phyloP scores from a whole-genome alignment of 2,797 vertebrate genomes.

The Spheniscus humboldti region DNA sequence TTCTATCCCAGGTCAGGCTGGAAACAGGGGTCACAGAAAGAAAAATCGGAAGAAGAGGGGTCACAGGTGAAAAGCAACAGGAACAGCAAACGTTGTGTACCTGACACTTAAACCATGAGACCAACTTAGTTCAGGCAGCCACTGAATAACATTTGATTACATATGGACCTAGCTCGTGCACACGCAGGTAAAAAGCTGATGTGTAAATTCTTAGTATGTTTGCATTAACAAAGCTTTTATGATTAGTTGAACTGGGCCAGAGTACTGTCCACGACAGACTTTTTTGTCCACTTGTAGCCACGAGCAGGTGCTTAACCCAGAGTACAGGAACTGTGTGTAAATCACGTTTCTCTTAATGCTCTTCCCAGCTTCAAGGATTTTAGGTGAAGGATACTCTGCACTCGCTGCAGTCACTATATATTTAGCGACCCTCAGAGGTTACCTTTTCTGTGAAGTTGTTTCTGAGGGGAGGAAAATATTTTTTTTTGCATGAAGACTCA shows the following conservation, averaged over 20 bases:
- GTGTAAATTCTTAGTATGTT: neutral
- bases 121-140: neutral
- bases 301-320: neutral
- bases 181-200: neutral
- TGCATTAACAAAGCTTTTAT: neutral
- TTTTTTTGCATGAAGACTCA: neutral
- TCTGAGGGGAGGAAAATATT: neutral
- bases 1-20: neutral
- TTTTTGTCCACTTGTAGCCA: neutral
- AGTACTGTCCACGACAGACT: neutral
- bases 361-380: neutral
- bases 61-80: neutral
- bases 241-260: neutral
- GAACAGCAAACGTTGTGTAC: neutral
- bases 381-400: neutral
- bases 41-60: neutral
- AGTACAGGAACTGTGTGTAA: neutral
- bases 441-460: neutral
- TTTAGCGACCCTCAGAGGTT: neutral
- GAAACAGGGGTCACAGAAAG: neutral
- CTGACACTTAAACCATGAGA: neutral
- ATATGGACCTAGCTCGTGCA: fast-evolving
- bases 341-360: neutral
- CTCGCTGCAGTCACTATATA: fast-evolving
- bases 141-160: neutral